Base-by-base conservation (phyloP, 2,888 invertebrate genomes). In the Aphodius sticticus region DNA sequence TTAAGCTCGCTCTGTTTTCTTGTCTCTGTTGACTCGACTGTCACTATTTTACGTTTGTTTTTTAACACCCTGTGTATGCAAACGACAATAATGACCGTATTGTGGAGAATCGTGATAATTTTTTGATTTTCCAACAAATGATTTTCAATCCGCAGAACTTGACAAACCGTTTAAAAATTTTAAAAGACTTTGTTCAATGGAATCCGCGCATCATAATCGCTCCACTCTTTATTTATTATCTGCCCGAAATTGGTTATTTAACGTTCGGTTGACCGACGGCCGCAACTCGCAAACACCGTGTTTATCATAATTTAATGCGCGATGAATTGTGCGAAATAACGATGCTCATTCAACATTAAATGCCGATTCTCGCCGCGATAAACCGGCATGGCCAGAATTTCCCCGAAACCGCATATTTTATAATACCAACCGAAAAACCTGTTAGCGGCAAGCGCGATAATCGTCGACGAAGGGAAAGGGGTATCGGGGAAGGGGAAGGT, bases 351-450 rank as follows among this genome's bases (percentile, higher is more conserved):
- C 53, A 53, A 53, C 53, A 53, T 53, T 53, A 53, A 53, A 53
- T 53, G 6, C 53, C 53, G 53, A 53, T 53, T 53, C 53, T 53
- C 1, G 53, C 53, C 53, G 53, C 53, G 53, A 53, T 53, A 53
- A 53, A 53, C 53, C 53, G 53, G 53, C 53, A 53, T 53, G 53
- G 53, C 53, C 12, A 1, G 53, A 2, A 71, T 71, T 70, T 70
- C 12, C 71, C 71, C 16, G 71, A 71, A 71, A 71, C 16, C 12
- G 71, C 26, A 26, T 26, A 76, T 76, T 37, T 69, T 16, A 26
- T 26, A 35, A 72, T 72, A 35, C 72, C 36, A 14, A 16, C 72
- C 26, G 16, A 35, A 26, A 26, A 26, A 70, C 26, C 70, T 26
- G 70, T 16, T 70, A 16, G 70, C 16, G 26, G 70, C 14, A 26